Evolutionary conservation across 2,888 invertebrate genomes (phyloP).

Genomic region (Xestia rhomboidea): DNA sequence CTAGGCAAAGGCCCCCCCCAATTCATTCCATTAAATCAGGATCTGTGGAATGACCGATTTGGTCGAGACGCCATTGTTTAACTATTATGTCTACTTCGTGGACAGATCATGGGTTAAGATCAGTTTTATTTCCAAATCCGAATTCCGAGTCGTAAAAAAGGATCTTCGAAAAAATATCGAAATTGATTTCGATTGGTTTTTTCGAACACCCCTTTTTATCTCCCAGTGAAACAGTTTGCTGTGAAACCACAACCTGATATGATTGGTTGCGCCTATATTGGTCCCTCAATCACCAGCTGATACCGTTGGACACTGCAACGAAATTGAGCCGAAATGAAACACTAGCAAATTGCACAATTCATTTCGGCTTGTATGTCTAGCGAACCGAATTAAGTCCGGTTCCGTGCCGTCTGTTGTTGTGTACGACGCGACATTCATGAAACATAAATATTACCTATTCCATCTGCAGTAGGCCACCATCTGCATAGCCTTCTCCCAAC

Average conservation of each 20-base stretch:
- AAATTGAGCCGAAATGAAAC: slow-evolving; percentile 33
- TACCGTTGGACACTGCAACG: not conserved
- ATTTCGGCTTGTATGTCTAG: slow-evolving; percentile 7
- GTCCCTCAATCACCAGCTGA: not conserved
- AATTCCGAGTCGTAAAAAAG: too few species aligned
- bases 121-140: not conserved
- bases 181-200: too few species aligned
- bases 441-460: too few species aligned
- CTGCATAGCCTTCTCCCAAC: too few species aligned
- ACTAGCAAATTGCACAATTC: slow-evolving; percentile 8
- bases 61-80: too few species aligned
- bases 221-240: not conserved
- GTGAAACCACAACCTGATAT: not conserved
- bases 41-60: too few species aligned
- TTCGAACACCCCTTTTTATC: too few species aligned
- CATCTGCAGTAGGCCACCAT: not conserved
- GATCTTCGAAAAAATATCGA: too few species aligned
- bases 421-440: not conserved
- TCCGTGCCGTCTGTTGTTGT: slow-evolving; percentile 5
- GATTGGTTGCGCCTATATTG: slow-evolving; percentile 2
- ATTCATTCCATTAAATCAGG: too few species aligned
- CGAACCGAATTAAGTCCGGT: slow-evolving; percentile 2
- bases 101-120: too few species aligned
- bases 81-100: too few species aligned
- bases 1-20: too few species aligned